Percentiles rank a stretch among this genome's conserved stretches.
These are phyloP conservation scores for Myripristis jacobus DNA, from an alignment of 2,797 vertebrate species.

Conservation along the genomic window DNA sequence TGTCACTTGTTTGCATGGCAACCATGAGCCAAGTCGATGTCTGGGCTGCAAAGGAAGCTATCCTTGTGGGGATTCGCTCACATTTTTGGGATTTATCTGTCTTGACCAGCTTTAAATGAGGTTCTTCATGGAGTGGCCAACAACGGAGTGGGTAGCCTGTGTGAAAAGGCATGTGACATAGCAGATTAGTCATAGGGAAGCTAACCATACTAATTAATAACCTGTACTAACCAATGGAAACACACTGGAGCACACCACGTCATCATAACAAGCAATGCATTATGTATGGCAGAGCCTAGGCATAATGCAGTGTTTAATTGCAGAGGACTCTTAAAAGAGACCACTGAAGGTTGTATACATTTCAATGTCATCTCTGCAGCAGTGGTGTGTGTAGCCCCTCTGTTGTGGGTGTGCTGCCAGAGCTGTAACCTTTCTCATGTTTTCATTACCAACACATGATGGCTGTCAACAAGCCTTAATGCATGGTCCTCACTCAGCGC, in stretches of 20 bases:
- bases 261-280: background rate
- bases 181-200: background rate
- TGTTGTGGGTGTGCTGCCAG: constrained; percentile 12
- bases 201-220: constrained; percentile 9
- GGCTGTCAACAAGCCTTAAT: constrained; percentile 19
- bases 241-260: background rate
- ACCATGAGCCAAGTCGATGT: constrained; percentile 37
- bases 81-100: background rate
- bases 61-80: background rate
- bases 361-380: constrained; percentile 37
- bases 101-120: constrained; percentile 1
- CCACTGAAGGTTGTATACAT: background rate
- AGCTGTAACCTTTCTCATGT: constrained; percentile 33
- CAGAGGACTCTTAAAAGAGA: background rate
- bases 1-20: constrained; percentile 67
- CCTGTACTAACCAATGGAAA: background rate
- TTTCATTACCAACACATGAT: constrained; percentile 4
- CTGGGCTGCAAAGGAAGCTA: constrained; percentile 21
- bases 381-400: background rate
- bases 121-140: background rate
- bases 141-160: background rate
- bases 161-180: background rate
- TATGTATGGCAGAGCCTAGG: background rate
- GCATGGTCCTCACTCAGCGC: background rate
- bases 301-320: background rate